Evolutionary conservation across 2,888 invertebrate genomes (phyloP).

Genomic region (Stenichneumon culpator): DNA sequence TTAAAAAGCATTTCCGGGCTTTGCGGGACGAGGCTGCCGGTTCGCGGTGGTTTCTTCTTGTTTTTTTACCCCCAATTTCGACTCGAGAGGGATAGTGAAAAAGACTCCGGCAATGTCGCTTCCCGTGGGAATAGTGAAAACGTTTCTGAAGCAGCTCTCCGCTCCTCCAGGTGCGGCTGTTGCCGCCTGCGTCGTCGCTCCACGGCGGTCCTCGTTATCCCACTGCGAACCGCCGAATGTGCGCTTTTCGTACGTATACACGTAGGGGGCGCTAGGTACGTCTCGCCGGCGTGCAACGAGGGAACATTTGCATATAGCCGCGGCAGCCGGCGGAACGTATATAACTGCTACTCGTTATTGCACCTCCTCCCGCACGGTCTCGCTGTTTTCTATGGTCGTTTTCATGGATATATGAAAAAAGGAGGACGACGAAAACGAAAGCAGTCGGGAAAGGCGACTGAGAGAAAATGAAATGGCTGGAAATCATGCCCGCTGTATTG

Average conservation of each 20-base stretch:
- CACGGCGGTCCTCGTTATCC: constrained; percentile 52
- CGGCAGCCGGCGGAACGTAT: constrained; percentile 53
- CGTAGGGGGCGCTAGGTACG: constrained; percentile 13
- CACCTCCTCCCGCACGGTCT: constrained; percentile 39
- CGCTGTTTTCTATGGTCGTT: constrained; percentile 50
- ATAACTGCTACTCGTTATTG: constrained; percentile 64
- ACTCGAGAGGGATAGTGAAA: constrained; percentile 43
- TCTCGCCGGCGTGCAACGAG: constrained; percentile 39
- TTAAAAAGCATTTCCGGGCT: constrained; percentile 18
- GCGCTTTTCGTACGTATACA: constrained; percentile 36
- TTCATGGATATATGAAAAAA: constrained; percentile 49
- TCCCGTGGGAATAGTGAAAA: constrained; percentile 20
- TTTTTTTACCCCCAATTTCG: constrained; percentile 50
- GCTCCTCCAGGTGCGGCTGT: constrained; percentile 49
- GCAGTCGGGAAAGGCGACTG: neutral
- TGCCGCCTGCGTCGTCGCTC: constrained; percentile 20
- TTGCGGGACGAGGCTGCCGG: constrained; percentile 1
- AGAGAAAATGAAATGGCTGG: constrained; percentile 55
- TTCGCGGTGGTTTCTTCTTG: constrained; percentile 28
- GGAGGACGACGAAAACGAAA: neutral
- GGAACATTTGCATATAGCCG: constrained; percentile 43
- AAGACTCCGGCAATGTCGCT: constrained; percentile 1
- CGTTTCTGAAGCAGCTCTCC: constrained; percentile 47
- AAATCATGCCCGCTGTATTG: constrained; percentile 40
- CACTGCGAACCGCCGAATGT: constrained; percentile 49